Evolutionary conservation across 2,113 vertebrate genomes (phyloP), one percentile per base, ranked within the genome.

Genomic region (Elephas maximus): DNA sequence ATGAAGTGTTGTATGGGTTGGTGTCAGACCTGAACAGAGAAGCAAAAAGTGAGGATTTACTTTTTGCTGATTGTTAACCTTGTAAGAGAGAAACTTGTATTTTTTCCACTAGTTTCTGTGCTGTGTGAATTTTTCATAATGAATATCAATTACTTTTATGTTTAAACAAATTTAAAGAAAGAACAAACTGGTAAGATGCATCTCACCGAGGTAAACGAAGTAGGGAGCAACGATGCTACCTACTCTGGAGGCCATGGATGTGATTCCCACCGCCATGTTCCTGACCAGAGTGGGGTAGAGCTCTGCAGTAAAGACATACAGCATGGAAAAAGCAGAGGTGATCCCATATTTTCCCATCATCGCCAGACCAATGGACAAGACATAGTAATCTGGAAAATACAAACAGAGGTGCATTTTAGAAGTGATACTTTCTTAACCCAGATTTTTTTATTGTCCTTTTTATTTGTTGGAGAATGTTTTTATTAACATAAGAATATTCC

Each of bases 291-390:
- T 99, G 1, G 99, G 99, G 97, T 99, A 99, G 41, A 99, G 98
- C 97, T 99, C 99, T 18, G 99, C 99, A 0, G 99, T 99, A 98
- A 99, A 98, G 3, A 99, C 98, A 4, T 99, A 99, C 18, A 99
- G 98, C 90, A 99, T 98, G 23, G 99, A 99, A 96, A 99, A 99
- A 0, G 99, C 99, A 0, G 99, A 95, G 0, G 99, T 99, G 93
- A 99, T 91, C 23, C 99, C 99, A 48, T 99, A 99, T 84, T 99
- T 99, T 14, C 99, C 99, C 28, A 99, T 24, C 99, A 99, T 99
- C 97, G 99, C 99, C 92, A 99, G 98, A 26, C 97, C 91, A 41
- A 99, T 96, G 33, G 99, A 98, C 48, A 99, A 92, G 57, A 77
- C 65, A 0, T 93, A 69, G 8, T 99, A 86, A 81, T 98, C 99